Evolutionary conservation across 1,140 invertebrate species (phyloP).

Genomic region (Augochlora pura): DNA sequence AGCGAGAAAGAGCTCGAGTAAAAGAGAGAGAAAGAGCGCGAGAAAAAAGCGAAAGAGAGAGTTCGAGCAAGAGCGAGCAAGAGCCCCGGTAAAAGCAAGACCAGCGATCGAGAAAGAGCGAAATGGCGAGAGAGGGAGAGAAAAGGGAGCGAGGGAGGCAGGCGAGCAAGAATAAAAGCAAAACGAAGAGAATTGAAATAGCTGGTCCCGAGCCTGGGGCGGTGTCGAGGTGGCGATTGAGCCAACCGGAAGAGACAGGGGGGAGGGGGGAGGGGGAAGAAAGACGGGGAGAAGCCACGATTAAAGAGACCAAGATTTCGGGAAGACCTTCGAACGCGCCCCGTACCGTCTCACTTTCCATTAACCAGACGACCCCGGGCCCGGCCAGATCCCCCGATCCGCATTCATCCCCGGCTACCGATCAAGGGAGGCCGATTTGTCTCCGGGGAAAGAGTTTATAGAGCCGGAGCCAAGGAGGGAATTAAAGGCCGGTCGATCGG

Average conservation of each 20-base stretch:
- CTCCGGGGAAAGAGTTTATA: slow-evolving; percentile 14
- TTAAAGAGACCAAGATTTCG: slow-evolving; percentile 53
- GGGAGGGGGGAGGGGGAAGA: slow-evolving; percentile 19
- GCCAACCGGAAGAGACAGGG: slow-evolving; percentile 17
- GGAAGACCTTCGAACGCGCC: slow-evolving; percentile 29
- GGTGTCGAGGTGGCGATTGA: slow-evolving; percentile 50
- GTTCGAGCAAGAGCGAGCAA: too few relatives aligned
- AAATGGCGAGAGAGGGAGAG: background rate
- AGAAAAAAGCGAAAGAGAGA: too few relatives aligned
- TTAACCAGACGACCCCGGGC: slow-evolving; percentile 25
- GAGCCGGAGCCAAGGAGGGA: background rate
- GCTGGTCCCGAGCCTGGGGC: background rate
- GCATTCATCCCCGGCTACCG: background rate
- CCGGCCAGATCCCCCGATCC: background rate
- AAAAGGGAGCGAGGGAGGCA: too few relatives aligned
- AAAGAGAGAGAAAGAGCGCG: background rate
- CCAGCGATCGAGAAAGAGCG: background rate
- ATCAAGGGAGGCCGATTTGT: slow-evolving; percentile 14
- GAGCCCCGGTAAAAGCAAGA: too few relatives aligned
- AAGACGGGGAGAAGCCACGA: slow-evolving; percentile 31
- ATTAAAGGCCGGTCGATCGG: slow-evolving; percentile 2
- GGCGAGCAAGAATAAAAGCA: background rate
- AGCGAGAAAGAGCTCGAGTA: too few relatives aligned
- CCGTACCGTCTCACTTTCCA: slow-evolving; percentile 37
- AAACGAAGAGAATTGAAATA: slow-evolving; percentile 4